Evolutionary conservation across 1,140 invertebrate species (phyloP).

Genomic region (Chrysopa pallens): DNA sequence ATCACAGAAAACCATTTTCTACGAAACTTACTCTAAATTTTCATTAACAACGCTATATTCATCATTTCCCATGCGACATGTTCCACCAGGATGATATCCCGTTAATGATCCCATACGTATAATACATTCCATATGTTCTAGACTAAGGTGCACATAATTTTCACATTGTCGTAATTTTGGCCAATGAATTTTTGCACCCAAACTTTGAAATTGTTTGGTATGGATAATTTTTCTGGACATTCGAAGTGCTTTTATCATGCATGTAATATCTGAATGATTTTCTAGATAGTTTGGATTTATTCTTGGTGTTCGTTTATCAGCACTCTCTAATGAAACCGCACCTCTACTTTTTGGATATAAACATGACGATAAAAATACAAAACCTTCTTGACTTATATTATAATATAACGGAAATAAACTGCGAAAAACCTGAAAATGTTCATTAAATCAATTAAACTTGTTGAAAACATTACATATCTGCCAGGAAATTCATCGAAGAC

Average conservation of each 20-base stretch:
- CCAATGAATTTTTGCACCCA: conserved; percentile 42
- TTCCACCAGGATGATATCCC: conserved; percentile 48
- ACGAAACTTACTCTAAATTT: conserved; percentile 26
- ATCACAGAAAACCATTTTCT: background rate
- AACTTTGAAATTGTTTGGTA: conserved; percentile 25
- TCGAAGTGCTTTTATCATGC: conserved; percentile 24
- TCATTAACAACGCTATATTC: conserved; percentile 33
- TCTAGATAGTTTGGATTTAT: conserved; percentile 52
- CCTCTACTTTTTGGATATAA: conserved; percentile 48
- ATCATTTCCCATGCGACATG: conserved; percentile 36
- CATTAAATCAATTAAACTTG: background rate
- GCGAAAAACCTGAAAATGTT: conserved; percentile 32
- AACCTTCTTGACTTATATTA: conserved; percentile 41
- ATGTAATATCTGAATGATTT: conserved; percentile 36
- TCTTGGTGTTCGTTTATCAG: conserved; percentile 37
- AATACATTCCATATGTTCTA: conserved; percentile 44
- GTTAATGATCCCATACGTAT: conserved; percentile 40
- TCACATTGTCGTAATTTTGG: conserved; percentile 39
- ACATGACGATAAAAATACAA: conserved; percentile 42
- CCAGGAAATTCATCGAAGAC: too few relatives aligned
- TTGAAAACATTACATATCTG: background rate
- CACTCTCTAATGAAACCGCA: conserved; percentile 29
- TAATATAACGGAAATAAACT: conserved; percentile 41
- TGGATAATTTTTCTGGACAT: too few relatives aligned
- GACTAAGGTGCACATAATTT: conserved; percentile 16